These are phyloP conservation scores for Acromyrmex echinatior DNA, from an alignment of 1,140 invertebrate genomes.

Conservation along the genomic window DNA sequence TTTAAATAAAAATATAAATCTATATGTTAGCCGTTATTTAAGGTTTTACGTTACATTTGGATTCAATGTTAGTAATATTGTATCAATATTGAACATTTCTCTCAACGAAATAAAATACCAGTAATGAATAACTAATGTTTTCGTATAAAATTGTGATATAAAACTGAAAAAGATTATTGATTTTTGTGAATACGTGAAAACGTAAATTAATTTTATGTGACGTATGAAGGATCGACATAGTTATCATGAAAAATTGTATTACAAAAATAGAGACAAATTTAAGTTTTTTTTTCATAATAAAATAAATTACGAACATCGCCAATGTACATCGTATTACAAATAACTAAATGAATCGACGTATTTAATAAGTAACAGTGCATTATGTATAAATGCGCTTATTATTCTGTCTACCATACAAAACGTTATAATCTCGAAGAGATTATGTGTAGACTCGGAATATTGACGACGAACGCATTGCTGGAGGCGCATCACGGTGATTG, in stretches of 20 bases:
- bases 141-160: not conserved
- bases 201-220: constrained; percentile 9
- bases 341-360: not conserved
- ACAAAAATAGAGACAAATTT: constrained; percentile 1
- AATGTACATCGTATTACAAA: not conserved
- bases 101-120: constrained; percentile 5
- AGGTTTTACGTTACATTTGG: constrained; percentile 17
- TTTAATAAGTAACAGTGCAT: not conserved
- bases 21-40: not conserved
- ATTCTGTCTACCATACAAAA: not conserved
- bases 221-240: not conserved
- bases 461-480: constrained; percentile 45
- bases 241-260: not conserved
- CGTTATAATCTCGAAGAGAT: constrained; percentile 38
- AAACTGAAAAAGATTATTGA: constrained; percentile 21
- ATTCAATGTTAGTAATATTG: not conserved
- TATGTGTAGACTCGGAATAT: constrained; percentile 24
- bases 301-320: not conserved
- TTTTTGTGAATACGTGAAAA: not conserved
- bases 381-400: not conserved
- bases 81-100: not conserved
- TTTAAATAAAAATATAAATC: constrained; percentile 12
- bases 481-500: constrained; percentile 32
- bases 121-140: constrained; percentile 35
- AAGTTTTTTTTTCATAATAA: not conserved